phyloP scores from a whole-genome alignment of 1,140 invertebrate genomes.

The Phthorimaea operculella region DNA sequence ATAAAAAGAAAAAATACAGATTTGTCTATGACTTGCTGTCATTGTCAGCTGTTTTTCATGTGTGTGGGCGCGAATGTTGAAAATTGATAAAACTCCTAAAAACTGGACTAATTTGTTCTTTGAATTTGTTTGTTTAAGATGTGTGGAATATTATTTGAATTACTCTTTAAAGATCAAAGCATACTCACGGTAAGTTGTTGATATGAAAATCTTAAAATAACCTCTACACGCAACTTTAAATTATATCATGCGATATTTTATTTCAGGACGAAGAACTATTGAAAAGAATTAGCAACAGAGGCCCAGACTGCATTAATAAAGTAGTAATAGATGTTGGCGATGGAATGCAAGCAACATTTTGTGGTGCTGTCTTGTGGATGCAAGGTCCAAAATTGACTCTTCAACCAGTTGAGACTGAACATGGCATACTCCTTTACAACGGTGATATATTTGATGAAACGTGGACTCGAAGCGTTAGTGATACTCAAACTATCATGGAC shows the following conservation, averaged over 20 bases:
- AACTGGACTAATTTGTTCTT: too few species aligned
- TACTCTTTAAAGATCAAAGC: not conserved
- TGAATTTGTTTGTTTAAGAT: not conserved
- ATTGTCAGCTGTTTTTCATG: too few species aligned
- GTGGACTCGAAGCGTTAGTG: conserved; percentile 34
- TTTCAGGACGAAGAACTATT: conserved; percentile 40
- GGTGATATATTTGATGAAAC: conserved; percentile 61
- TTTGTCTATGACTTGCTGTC: too few species aligned
- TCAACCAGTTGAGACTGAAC: conserved; percentile 53
- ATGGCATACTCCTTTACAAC: conserved; percentile 56
- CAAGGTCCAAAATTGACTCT: conserved; percentile 39
- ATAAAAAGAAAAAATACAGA: too few species aligned
- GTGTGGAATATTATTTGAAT: conserved; percentile 1
- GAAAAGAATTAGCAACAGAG: conserved; percentile 48
- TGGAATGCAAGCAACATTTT: conserved; percentile 28
- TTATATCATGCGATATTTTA: not conserved
- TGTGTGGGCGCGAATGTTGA: too few species aligned
- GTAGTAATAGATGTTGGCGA: conserved; percentile 19
- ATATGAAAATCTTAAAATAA: too few species aligned
- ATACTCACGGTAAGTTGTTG: not conserved
- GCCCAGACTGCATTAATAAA: conserved; percentile 37
- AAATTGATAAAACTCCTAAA: too few species aligned
- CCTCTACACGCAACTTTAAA: too few species aligned
- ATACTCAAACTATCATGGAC: conserved; percentile 41
- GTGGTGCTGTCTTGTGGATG: conserved; percentile 57